Conservation (phyloP, 1,140 invertebrate species). For the Riptortus pedestris region DNA sequence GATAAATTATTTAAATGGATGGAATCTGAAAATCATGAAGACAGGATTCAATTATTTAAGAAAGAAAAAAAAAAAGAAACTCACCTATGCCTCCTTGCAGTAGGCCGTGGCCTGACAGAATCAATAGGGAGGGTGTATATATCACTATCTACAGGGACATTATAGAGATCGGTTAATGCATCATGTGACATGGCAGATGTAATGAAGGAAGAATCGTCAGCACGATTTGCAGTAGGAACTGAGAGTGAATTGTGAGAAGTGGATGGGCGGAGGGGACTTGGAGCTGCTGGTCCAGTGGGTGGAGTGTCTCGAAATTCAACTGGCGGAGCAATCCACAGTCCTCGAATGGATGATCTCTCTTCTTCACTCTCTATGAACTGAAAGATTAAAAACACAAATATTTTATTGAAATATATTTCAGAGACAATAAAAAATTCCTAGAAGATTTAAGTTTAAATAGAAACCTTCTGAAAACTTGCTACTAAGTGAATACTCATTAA, state of each 20-base stretch:
- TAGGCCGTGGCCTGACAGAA: constrained; percentile 47
- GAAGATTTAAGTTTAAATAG: background rate
- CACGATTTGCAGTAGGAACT: constrained; percentile 53
- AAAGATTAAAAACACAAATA: constrained; percentile 28
- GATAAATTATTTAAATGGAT: too few relatives aligned
- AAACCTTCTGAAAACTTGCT: too few relatives aligned
- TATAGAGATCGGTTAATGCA: constrained; percentile 66
- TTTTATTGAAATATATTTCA: background rate
- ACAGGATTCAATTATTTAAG: too few relatives aligned
- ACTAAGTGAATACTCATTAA: too few relatives aligned
- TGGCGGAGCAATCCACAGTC: constrained; percentile 15
- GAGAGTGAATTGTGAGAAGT: constrained; percentile 70
- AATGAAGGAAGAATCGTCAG: constrained; percentile 72
- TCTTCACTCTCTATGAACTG: constrained; percentile 56
- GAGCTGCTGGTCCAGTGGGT: constrained; percentile 38
- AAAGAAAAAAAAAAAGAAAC: too few relatives aligned
- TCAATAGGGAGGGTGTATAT: constrained; percentile 76
- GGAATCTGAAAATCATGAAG: too few relatives aligned
- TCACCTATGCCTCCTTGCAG: constrained; percentile 26
- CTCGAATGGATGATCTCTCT: constrained; percentile 35
- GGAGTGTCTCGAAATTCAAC: constrained; percentile 59
- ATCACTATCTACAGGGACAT: constrained; percentile 73
- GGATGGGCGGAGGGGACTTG: constrained; percentile 60
- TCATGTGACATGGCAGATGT: constrained; percentile 76
- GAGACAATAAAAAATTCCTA: background rate